These are phyloP conservation scores for Myiotriccus ornatus DNA, from an alignment of 2,797 vertebrate genomes.

Conservation along the genomic window DNA sequence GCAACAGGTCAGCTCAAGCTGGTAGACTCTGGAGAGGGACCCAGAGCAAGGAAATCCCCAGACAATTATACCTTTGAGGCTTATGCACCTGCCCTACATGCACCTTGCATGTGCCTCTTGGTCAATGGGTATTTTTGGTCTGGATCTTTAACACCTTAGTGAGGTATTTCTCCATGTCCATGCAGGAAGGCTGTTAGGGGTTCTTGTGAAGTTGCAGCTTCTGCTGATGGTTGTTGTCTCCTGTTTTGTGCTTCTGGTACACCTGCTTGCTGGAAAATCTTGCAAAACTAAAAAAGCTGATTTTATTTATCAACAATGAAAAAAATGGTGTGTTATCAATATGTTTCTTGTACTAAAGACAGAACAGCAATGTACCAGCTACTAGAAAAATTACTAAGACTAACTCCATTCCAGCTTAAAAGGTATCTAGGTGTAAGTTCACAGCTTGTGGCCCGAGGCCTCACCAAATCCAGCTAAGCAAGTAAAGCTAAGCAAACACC, in stretches of 20 bases:
- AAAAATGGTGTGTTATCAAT: not conserved
- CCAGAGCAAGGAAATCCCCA: not conserved
- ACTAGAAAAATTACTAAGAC: not conserved
- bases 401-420: not conserved
- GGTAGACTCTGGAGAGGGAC: not conserved
- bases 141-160: not conserved
- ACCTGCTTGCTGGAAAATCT: not conserved
- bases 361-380: not conserved
- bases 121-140: not conserved
- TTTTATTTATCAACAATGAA: not conserved
- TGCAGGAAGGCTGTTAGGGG: not conserved
- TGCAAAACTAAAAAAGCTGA: not conserved
- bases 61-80: not conserved
- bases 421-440: not conserved
- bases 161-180: not conserved
- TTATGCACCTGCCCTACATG: not conserved
- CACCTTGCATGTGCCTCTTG: not conserved
- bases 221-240: not conserved
- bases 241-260: not conserved
- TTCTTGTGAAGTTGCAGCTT: not conserved
- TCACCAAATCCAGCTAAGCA: not conserved
- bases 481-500: not conserved
- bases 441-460: not conserved
- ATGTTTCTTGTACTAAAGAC: not conserved
- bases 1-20: not conserved